A percentile compares a stretch with the other conserved stretches of the same genome.
Evolutionary conservation across 2,888 invertebrate genomes (phyloP).

Genomic region (Chirona hameri): DNA sequence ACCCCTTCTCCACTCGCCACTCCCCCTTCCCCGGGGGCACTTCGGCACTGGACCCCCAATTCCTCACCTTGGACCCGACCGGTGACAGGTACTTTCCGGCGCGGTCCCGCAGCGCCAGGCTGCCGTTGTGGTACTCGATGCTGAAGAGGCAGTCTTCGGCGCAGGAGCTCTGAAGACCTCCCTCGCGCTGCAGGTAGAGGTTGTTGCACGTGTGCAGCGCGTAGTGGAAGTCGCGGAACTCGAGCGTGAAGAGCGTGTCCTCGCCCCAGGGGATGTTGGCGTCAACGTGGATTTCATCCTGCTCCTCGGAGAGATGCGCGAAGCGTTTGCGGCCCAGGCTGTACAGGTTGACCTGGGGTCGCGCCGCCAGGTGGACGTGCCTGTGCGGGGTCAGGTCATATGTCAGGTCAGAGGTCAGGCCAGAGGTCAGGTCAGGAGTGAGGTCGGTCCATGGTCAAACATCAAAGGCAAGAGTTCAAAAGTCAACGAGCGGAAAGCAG

Average conservation of each 20-base stretch:
- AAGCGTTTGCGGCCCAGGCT: slow-evolving; percentile 90
- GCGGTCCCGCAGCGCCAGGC: slow-evolving; percentile 70
- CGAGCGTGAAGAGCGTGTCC: slow-evolving; percentile 91
- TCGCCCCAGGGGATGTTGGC: slow-evolving; percentile 97
- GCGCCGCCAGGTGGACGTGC: slow-evolving; percentile 86
- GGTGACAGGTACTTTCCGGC: slow-evolving; percentile 86
- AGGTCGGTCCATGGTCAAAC: no score
- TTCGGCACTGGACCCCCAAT: not conserved
- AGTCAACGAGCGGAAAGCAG: no score
- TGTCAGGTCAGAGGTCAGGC: not conserved
- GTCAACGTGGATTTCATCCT: slow-evolving; percentile 52
- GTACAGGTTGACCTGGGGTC: slow-evolving; percentile 90
- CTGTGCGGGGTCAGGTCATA: slow-evolving; percentile 12
- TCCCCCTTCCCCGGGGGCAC: no score
- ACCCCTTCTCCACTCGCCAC: no score
- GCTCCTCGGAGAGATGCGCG: slow-evolving; percentile 75
- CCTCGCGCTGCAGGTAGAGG: slow-evolving; percentile 58
- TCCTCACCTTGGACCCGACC: slow-evolving; percentile 72
- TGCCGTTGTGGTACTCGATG: slow-evolving; percentile 91
- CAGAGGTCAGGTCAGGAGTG: not conserved
- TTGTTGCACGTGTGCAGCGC: slow-evolving; percentile 95
- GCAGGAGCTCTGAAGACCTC: slow-evolving; percentile 51
- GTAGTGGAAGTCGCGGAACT: slow-evolving; percentile 82
- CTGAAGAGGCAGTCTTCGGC: slow-evolving; percentile 79
- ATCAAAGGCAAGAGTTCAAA: no score